These are phyloP conservation scores for Dreissena rostriformis DNA, from an alignment of 1,140 invertebrate genomes.

Conservation along the genomic window DNA sequence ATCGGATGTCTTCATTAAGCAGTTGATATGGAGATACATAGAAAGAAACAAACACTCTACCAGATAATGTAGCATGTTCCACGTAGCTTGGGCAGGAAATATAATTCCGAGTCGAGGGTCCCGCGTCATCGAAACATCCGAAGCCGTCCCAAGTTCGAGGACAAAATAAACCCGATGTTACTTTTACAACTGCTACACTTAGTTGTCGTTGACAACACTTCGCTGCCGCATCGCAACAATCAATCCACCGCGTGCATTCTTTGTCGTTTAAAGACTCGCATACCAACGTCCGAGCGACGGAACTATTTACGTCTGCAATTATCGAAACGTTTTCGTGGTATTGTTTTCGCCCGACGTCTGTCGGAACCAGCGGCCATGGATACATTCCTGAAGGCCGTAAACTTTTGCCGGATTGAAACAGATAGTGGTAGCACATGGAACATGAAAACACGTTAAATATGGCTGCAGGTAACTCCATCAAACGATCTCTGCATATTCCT, in stretches of 20 bases:
- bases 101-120: slow-evolving; percentile 34
- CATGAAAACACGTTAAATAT: slow-evolving; percentile 57
- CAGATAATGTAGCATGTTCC: slow-evolving; percentile 48
- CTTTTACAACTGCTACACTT: neutral
- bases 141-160: slow-evolving; percentile 70
- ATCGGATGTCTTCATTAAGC: neutral
- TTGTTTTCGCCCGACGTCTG: slow-evolving; percentile 3
- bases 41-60: no score
- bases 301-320: slow-evolving; percentile 54
- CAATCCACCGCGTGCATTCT: slow-evolving; percentile 59
- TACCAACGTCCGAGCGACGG: slow-evolving; percentile 5
- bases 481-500: slow-evolving; percentile 49
- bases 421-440: slow-evolving; percentile 62
- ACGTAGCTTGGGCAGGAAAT: slow-evolving; percentile 64
- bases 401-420: slow-evolving; percentile 33
- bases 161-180: slow-evolving; percentile 46
- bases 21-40: neutral
- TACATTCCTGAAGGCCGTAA: slow-evolving; percentile 13
- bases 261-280: slow-evolving; percentile 51
- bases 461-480: slow-evolving; percentile 9
- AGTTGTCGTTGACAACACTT: slow-evolving; percentile 59
- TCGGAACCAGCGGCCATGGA: slow-evolving; percentile 29
- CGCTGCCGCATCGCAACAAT: slow-evolving; percentile 61
- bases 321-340: slow-evolving; percentile 37
- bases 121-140: slow-evolving; percentile 63